Conservation (phyloP, 1,140 invertebrate genomes). For the Orius laevigatus region DNA sequence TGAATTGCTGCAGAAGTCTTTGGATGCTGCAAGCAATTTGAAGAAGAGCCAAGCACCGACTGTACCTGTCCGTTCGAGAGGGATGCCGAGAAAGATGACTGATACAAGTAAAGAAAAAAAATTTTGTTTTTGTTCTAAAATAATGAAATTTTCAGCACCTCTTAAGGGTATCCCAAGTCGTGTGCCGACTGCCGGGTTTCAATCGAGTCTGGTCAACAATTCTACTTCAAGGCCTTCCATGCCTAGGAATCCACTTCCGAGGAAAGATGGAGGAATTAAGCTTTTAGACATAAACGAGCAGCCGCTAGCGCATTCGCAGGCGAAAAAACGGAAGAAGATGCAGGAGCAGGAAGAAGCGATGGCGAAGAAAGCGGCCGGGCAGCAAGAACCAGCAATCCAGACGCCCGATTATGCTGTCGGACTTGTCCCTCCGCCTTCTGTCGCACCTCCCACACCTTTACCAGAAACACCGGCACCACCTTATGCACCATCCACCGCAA, state of each 20-base stretch:
- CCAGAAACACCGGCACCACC: constrained; percentile 11
- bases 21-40: constrained; percentile 71
- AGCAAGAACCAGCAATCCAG: constrained; percentile 27
- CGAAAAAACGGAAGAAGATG: constrained; percentile 44
- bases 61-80: constrained; percentile 76
- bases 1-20: constrained; percentile 80
- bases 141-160: constrained; percentile 44
- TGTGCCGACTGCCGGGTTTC: constrained; percentile 46
- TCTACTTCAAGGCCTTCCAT: constrained; percentile 32
- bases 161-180: constrained; percentile 78
- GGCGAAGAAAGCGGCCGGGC: background rate
- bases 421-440: constrained; percentile 34
- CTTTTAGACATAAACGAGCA: constrained; percentile 85
- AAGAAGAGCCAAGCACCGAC: constrained; percentile 79
- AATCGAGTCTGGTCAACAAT: constrained; percentile 38
- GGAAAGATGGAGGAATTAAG: constrained; percentile 83
- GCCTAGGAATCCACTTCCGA: constrained; percentile 33
- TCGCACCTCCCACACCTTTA: constrained; percentile 25
- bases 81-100: constrained; percentile 92
- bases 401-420: constrained; percentile 69
- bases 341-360: constrained; percentile 24
- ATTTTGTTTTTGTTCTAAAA: constrained; percentile 1
- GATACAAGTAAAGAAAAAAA: constrained; percentile 58
- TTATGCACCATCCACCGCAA: constrained; percentile 3
- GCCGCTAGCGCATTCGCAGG: constrained; percentile 46